Evolutionary conservation across 2,113 vertebrate genomes (phyloP), one percentile per base, ranked within the genome.

Genomic region (Cyprinodon tularosa): DNA sequence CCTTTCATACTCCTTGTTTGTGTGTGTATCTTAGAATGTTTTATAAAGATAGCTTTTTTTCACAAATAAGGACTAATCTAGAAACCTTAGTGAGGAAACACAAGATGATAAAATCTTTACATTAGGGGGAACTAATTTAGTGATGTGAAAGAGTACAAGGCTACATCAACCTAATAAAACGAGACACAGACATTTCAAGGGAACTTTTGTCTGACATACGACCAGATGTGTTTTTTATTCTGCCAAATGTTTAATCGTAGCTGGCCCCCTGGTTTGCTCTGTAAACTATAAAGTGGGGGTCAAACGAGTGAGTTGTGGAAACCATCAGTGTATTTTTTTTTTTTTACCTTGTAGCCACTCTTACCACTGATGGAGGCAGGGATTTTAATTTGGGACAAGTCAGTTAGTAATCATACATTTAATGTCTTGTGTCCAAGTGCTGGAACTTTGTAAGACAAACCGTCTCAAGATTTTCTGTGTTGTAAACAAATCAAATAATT

Each of bases 141-240:
- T 65, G 20, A 53, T 60, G 13, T 22, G 50, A 3, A 44, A 68
- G 12, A 7, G 37, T 39, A 38, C 84, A 74, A 84, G 80, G 84
- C 63, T 12, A 57, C n/a, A 62, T 50, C 29, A 64, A 67, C 29
- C 12, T 68, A 71, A 37, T 22, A 12, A 37, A 71, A 83, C 66
- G 45, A 81, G 38, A 1, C 57, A 8, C 29, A 0, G 3, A 60
- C 81, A 60, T 84, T 62, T 85, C 80, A 86, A 85, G 83, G 80
- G 61, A 50, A 70, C 65, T 53, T 45, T 8, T 63, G 40, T 64
- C 48, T 14, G 68, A 63, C 44, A 69, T 57, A 71, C 37, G 50
- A 45, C 2, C 45, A 37, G 60, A 53, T 29, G 20, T 76, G 66
- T 74, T 86, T 71, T 86, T 83, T 72, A 50, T 62, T 42, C 38